Evolutionary conservation across 1,140 invertebrate species (phyloP).

Genomic region (Drosophila repletoides): DNA sequence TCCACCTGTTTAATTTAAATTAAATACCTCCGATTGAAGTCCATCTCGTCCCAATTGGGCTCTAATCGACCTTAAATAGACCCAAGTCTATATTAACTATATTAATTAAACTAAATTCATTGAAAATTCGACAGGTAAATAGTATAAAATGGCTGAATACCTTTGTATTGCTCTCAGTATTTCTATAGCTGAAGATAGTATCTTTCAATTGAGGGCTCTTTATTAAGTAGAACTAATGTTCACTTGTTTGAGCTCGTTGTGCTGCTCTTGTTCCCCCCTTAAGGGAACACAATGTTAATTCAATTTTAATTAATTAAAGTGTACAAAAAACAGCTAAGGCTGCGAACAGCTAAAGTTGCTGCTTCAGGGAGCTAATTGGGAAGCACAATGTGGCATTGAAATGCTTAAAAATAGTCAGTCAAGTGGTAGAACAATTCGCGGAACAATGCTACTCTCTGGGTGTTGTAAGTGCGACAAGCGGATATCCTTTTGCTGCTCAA

Average conservation of each 20-base stretch:
- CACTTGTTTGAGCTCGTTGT: not conserved
- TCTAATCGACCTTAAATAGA: too few relatives aligned
- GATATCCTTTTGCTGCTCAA: slow-evolving; percentile 67
- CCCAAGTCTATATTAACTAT: too few relatives aligned
- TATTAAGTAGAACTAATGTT: too few relatives aligned
- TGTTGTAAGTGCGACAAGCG: slow-evolving; percentile 70
- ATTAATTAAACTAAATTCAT: too few relatives aligned
- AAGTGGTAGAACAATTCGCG: slow-evolving; percentile 36
- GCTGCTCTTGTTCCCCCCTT: slow-evolving; percentile 18
- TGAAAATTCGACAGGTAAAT: too few relatives aligned
- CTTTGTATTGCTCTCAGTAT: too few relatives aligned
- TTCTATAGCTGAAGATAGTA: not conserved
- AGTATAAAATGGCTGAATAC: too few relatives aligned
- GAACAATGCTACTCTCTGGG: slow-evolving; percentile 28
- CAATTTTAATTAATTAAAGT: slow-evolving; percentile 59
- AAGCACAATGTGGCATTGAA: not conserved
- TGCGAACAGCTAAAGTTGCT: not conserved
- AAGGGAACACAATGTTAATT: slow-evolving; percentile 47
- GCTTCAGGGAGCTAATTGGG: slow-evolving; percentile 54
- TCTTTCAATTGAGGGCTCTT: not conserved
- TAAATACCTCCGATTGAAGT: slow-evolving; percentile 57
- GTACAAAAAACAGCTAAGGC: slow-evolving; percentile 2
- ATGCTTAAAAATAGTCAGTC: slow-evolving; percentile 26
- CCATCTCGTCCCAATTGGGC: too few relatives aligned
- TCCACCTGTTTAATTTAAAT: slow-evolving; percentile 51